A percentile compares a stretch with the other conserved stretches of the same genome.
phyloP scores from a whole-genome alignment of 2,888 invertebrate genomes.

The Chaetoderma sp. region DNA sequence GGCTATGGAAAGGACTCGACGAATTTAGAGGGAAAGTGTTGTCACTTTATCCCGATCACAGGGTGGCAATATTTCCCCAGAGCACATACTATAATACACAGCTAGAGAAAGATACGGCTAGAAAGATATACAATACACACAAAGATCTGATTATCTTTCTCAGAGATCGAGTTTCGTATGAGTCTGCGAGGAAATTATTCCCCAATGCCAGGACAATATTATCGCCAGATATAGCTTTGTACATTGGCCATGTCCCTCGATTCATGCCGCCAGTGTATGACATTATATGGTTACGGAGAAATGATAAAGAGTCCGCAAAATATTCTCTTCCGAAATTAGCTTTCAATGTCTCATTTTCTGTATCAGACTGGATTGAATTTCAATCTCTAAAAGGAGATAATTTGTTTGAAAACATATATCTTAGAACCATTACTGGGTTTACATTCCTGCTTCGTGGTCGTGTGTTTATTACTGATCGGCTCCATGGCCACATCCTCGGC shows the following conservation, averaged over 20 bases:
- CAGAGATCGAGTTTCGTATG: slow-evolving; percentile 20
- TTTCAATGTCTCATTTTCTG: slow-evolving; percentile 4
- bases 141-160: slow-evolving; percentile 25
- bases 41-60: slow-evolving; percentile 14
- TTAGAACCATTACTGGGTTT: slow-evolving; percentile 27
- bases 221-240: slow-evolving; percentile 37
- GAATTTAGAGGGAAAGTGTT: slow-evolving; percentile 1
- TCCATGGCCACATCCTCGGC: slow-evolving; percentile 39
- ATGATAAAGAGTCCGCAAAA: slow-evolving; percentile 20
- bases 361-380: slow-evolving; percentile 31
- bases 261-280: slow-evolving; percentile 32
- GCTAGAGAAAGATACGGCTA: not conserved
- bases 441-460: slow-evolving; percentile 37
- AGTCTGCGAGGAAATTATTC: slow-evolving; percentile 16
- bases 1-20: slow-evolving; percentile 8
- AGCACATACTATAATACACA: slow-evolving; percentile 16
- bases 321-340: slow-evolving; percentile 21
- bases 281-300: slow-evolving; percentile 33
- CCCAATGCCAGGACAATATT: slow-evolving; percentile 18
- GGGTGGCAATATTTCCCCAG: slow-evolving; percentile 32
- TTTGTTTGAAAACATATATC: slow-evolving; percentile 26
- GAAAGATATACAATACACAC: slow-evolving; percentile 17
- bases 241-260: slow-evolving; percentile 22
- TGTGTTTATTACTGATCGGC: slow-evolving; percentile 36
- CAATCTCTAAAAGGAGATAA: slow-evolving; percentile 9